Evolutionary conservation across 2,797 vertebrate species (phyloP).

Genomic region (Psittacula derbiana): DNA sequence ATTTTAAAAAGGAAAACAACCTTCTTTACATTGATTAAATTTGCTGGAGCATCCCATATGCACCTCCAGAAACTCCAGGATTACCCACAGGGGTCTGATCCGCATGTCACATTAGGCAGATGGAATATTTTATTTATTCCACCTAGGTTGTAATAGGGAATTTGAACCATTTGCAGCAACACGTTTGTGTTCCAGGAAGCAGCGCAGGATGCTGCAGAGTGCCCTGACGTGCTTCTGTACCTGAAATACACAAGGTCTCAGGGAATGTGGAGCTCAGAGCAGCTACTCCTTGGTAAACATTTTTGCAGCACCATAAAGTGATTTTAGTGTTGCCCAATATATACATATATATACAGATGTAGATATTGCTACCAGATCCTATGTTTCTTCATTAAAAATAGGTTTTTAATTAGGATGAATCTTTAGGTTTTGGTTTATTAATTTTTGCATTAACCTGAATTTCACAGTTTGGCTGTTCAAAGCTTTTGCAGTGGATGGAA

Average conservation of each 20-base stretch:
- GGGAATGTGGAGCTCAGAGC: neutral
- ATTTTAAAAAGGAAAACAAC: conserved; percentile 60
- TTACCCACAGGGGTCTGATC: conserved; percentile 62
- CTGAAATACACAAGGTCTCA: neutral
- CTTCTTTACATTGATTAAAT: conserved; percentile 53
- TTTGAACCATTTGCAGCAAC: conserved; percentile 48
- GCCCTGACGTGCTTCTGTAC: neutral
- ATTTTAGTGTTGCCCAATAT: neutral
- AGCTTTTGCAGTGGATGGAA: neutral
- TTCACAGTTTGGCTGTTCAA: neutral
- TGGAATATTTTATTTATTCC: conserved; percentile 59
- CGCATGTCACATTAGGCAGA: conserved; percentile 51
- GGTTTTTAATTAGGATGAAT: neutral
- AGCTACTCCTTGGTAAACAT: neutral
- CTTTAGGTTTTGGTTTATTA: neutral
- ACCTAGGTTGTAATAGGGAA: conserved; percentile 31
- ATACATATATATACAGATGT: neutral
- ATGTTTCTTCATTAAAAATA: neutral
- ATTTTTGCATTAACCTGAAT: neutral
- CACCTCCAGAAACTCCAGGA: conserved; percentile 28
- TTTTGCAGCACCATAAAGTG: neutral
- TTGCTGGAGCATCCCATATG: conserved; percentile 50
- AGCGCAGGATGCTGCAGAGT: neutral
- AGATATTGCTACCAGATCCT: neutral
- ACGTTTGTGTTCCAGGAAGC: neutral